Base-by-base conservation (phyloP, 1,140 invertebrate genomes). In the Ridgeia piscesae region DNA sequence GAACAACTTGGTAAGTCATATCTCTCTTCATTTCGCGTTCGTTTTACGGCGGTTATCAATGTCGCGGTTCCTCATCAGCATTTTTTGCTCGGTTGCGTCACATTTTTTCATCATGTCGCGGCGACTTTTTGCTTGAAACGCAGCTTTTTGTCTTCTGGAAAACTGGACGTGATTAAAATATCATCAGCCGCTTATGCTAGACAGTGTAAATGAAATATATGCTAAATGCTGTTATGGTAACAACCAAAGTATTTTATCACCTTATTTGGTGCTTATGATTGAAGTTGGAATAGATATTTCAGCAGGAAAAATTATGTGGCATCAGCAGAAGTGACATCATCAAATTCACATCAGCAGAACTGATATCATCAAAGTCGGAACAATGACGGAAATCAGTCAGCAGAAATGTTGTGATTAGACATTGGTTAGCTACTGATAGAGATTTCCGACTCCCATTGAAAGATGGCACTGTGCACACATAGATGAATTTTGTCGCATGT, bases 1-100 rank as follows among this genome's bases (percentile, higher is more conserved):
- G 89, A 34, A 34, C 89, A 90, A 35, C 89, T 90, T 0, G 89
- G 89, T 90, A 90, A 90, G 89, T 90, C 21, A 90, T 89, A 34
- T 33, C 89, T 90, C n/a, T 34, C 35, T 90, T 17, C 11, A 77
- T 21, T 77, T 77, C 58, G 58, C 58, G 58, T 77, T 77, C 58
- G 14, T 77, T 77, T 77, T 31, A 77, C 58, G 58, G 17, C 58
- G 58, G 0, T 77, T 77, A 6, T 42, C 11, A n/a, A n/a, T n/a
- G 11, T 42, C 42, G 58, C 58, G 27, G 58, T 77, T 77, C 17
- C 27, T 0, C 58, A 21, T 77, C 58, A 77, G 58, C 58, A 31
- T 77, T 77, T 77, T 77, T 9, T 77, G 27, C 58, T 77, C 17
- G 0, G 27, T 17, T 77, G 58, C 58, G 17, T 77, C 58, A 21